Evolutionary conservation across 2,797 vertebrate species (phyloP).

Genomic region (Neomorphus geoffroyi): DNA sequence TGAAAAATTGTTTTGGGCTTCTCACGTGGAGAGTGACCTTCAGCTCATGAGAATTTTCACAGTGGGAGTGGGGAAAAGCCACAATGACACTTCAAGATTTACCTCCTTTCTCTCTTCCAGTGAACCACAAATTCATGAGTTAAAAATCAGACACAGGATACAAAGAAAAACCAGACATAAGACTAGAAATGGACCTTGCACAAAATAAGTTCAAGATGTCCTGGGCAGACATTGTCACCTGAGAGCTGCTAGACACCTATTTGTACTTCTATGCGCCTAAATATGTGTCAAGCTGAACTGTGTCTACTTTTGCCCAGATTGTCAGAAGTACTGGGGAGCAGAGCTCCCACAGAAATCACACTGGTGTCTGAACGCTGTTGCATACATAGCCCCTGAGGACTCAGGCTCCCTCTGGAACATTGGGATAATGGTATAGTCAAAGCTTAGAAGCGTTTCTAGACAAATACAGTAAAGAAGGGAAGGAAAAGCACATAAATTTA

Average conservation of each 20-base stretch:
- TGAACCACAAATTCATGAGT: not conserved
- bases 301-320: not conserved
- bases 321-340: not conserved
- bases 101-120: not conserved
- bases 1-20: not conserved
- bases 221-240: not conserved
- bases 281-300: not conserved
- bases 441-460: not conserved
- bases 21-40: not conserved
- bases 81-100: not conserved
- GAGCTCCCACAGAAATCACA: not conserved
- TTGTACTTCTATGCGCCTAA: not conserved
- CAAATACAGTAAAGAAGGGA: not conserved
- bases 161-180: not conserved
- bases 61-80: not conserved
- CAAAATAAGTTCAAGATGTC: not conserved
- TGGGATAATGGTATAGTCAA: not conserved
- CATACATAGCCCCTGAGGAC: not conserved
- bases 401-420: not conserved
- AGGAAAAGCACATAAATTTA: not conserved
- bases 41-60: not conserved
- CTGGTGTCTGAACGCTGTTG: not conserved
- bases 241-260: not conserved
- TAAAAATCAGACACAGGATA: not conserved
- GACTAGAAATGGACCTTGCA: not conserved